Percentiles rank a stretch among this genome's conserved stretches.
phyloP scores from a whole-genome alignment of 2,888 invertebrate genomes.

The Trichopria drosophilae region DNA sequence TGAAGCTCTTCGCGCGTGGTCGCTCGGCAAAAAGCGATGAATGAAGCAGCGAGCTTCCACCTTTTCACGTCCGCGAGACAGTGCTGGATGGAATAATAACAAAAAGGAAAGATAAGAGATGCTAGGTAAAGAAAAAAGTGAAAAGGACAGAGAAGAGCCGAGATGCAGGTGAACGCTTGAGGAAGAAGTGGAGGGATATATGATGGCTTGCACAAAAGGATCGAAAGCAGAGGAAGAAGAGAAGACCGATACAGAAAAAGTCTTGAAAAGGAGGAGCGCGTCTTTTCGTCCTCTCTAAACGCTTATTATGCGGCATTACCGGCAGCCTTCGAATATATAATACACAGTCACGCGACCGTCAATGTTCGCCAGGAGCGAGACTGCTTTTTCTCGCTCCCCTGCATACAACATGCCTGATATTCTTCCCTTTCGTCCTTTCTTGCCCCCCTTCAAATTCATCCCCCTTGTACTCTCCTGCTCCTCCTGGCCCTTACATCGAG shows the following conservation, averaged over 20 bases:
- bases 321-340: slow-evolving; percentile 41
- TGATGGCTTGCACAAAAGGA: neutral
- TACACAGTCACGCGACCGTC: slow-evolving; percentile 51
- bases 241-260: slow-evolving; percentile 21
- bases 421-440: slow-evolving; percentile 17
- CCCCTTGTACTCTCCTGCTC: slow-evolving; percentile 1
- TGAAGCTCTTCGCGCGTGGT: no score
- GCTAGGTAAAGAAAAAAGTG: slow-evolving; percentile 1
- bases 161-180: no score
- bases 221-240: neutral
- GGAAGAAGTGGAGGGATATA: no score
- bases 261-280: slow-evolving; percentile 33
- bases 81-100: neutral
- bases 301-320: slow-evolving; percentile 51
- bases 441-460: slow-evolving; percentile 11
- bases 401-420: slow-evolving; percentile 23
- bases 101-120: neutral
- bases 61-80: neutral
- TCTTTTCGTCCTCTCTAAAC: slow-evolving; percentile 49
- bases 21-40: no score
- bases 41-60: neutral
- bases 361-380: slow-evolving; percentile 34
- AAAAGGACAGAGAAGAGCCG: slow-evolving; percentile 17
- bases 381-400: slow-evolving; percentile 27
- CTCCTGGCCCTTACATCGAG: neutral